Conservation (phyloP, 1,140 invertebrate species). For the Lepidurus arcticus region DNA sequence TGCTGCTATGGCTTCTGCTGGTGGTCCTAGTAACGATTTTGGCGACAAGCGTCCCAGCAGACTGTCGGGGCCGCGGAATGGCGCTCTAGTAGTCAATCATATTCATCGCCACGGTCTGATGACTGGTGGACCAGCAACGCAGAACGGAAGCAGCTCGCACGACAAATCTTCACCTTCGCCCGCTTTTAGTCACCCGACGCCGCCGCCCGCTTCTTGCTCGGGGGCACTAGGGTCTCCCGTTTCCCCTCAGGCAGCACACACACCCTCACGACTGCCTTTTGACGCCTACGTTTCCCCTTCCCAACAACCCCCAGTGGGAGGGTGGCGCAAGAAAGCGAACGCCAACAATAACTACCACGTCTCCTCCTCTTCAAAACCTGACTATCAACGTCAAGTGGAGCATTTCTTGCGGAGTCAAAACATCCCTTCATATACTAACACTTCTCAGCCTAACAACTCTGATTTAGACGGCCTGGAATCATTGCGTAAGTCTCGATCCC, state of each 20-base stretch:
- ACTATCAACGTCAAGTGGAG: slow-evolving; percentile 26
- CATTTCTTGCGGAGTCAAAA: slow-evolving; percentile 29
- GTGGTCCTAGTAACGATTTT: no score
- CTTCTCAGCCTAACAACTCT: slow-evolving; percentile 1
- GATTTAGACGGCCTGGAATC: slow-evolving; percentile 2
- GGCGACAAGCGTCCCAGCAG: neutral
- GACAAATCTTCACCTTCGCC: neutral
- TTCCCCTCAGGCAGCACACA: neutral
- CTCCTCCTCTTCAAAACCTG: slow-evolving; percentile 5
- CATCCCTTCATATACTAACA: slow-evolving; percentile 1
- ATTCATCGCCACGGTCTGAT: neutral
- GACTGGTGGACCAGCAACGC: neutral
- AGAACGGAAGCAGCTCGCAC: neutral
- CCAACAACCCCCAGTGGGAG: neutral
- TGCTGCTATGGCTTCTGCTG: no score
- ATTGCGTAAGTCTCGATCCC: neutral
- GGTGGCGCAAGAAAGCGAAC: neutral
- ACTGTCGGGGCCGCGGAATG: neutral
- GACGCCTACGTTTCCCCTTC: neutral
- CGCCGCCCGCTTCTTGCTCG: neutral
- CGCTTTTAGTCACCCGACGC: neutral
- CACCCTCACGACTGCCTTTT: neutral
- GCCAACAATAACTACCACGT: neutral
- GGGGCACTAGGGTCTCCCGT: neutral
- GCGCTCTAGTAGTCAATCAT: neutral